Percentiles rank a stretch among this genome's conserved stretches.
Conservation (phyloP, 2,797 vertebrate species). For the Neomorphus geoffroyi region DNA sequence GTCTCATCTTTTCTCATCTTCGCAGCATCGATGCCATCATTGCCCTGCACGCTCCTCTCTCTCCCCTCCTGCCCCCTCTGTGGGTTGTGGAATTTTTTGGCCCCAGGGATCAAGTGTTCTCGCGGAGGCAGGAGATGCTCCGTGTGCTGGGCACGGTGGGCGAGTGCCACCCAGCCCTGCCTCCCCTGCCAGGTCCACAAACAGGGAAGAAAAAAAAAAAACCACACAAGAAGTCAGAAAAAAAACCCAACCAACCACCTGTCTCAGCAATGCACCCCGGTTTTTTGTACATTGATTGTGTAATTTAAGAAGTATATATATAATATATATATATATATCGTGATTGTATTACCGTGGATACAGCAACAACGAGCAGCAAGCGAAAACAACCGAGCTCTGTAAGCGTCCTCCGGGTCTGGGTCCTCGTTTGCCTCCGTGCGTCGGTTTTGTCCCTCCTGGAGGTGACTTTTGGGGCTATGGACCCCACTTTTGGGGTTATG, state of each 20-base stretch:
- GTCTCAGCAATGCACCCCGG: slow-evolving; percentile 79
- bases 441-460: neutral
- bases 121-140: slow-evolving; percentile 42
- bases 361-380: slow-evolving; percentile 67
- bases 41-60: neutral
- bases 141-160: slow-evolving; percentile 25
- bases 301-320: slow-evolving; percentile 82
- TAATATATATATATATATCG: slow-evolving; percentile 72
- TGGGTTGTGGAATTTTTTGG: slow-evolving; percentile 33
- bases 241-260: slow-evolving; percentile 52
- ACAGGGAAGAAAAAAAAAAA: neutral
- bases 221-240: neutral
- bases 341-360: slow-evolving; percentile 74
- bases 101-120: slow-evolving; percentile 57
- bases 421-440: slow-evolving; percentile 63
- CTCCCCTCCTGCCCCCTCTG: neutral
- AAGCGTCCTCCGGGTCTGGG: slow-evolving; percentile 40
- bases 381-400: slow-evolving; percentile 64
- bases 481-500: neutral
- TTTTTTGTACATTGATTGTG: slow-evolving; percentile 79
- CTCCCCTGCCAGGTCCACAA: neutral
- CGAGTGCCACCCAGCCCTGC: neutral
- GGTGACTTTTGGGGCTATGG: accelerated
- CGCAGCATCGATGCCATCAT: neutral
- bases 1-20: neutral